A percentile compares a stretch with the other conserved stretches of the same genome.
phyloP scores from a whole-genome alignment of 2,797 vertebrate species.

The Taenioides sp. region DNA sequence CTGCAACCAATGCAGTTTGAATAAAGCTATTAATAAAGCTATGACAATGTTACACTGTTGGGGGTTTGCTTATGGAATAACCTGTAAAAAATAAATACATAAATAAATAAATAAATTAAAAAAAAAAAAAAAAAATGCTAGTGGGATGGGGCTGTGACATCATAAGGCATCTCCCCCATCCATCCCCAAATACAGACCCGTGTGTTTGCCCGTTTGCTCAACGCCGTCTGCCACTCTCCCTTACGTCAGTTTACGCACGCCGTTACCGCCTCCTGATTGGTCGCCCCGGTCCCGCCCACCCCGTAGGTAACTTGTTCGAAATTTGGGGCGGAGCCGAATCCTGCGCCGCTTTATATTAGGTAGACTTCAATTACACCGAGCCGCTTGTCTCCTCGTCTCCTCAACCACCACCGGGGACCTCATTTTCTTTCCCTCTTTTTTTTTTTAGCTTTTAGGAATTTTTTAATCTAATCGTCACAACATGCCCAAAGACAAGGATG shows the following conservation, averaged over 20 bases:
- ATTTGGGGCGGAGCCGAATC: slow-evolving; percentile 64
- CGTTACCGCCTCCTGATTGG: slow-evolving; percentile 52
- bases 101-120: too few species aligned
- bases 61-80: neutral
- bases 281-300: slow-evolving; percentile 37
- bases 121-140: too few species aligned
- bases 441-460: neutral
- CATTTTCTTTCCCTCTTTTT: neutral
- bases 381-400: slow-evolving; percentile 57
- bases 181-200: neutral
- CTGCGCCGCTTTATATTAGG: slow-evolving; percentile 69
- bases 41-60: neutral
- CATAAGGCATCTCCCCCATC: neutral
- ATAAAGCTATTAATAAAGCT: neutral
- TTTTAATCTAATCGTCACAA: slow-evolving; percentile 6
- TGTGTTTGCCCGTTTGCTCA: slow-evolving; percentile 8
- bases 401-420: slow-evolving; percentile 26
- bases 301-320: slow-evolving; percentile 46
- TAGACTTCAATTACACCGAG: slow-evolving; percentile 26
- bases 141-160: neutral
- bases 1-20: neutral
- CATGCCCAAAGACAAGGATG: slow-evolving; percentile 89
- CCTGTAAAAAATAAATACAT: neutral
- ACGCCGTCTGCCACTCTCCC: slow-evolving; percentile 14
- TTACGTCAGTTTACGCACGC: slow-evolving; percentile 52